Evolutionary conservation across 2,797 vertebrate genomes (phyloP), one percentile per base, ranked within the genome.

Genomic region (Lateolabrax maculatus): DNA sequence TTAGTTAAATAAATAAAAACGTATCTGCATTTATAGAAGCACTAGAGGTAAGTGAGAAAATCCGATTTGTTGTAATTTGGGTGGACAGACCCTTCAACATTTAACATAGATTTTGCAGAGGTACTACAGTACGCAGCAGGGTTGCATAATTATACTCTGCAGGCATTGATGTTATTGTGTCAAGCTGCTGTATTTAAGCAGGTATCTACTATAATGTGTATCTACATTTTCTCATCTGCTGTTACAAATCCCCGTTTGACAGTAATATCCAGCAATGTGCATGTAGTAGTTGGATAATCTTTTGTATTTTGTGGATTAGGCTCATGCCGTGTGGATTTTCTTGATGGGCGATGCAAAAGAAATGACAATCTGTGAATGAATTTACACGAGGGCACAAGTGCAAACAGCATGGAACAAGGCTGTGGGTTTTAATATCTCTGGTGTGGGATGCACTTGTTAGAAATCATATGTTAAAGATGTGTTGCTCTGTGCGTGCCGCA

Each of bases 221-320:
- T 86, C 70, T 75, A 36, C 51, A 64, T 72, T 66, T 83, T 67
- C 51, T 79, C 76, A 84, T 90, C 83, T 79, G 70, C 62, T 41
- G 4, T 25, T 52, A 23, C 37, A 84, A 90, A 90, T 87, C 89
- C 83, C 25, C 52, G 15, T 79, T 55, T 84, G 83, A 88, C 80
- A 77, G 74, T 66, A 84, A 87, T 82, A 86, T 81, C 69, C 75
- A 65, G 71, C 64, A 29, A 61, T 37, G 77, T 75, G 76, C 75
- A 61, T 65, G 83, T 77, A 82, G 81, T 79, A 63, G 71, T 69
- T 79, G 81, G 84, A 84, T 92, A 90, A 92, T 91, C 89, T 87
- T 86, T 86, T 84, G 80, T 87, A 75, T 86, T 81, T 62, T 39
- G 73, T 60, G 87, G 91, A 90, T 93, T 91, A 92, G 84, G 64